Base-by-base conservation (phyloP, 2,888 invertebrate genomes). In the Acrobasis consociella region DNA sequence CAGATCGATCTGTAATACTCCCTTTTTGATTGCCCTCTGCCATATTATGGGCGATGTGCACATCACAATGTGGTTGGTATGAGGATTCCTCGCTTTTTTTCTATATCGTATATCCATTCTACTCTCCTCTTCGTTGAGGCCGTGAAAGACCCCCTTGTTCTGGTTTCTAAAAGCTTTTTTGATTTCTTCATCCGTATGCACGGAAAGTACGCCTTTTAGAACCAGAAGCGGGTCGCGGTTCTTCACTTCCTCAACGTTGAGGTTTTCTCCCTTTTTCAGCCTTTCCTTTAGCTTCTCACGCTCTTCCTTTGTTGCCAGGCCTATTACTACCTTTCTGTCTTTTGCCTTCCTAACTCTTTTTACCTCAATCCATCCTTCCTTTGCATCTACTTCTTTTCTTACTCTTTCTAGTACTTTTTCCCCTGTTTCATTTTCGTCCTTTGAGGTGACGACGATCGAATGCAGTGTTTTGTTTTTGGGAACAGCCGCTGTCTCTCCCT, bases 351-450 rank as follows among this genome's bases (percentile, higher is more conserved):
- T 10, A 2, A 53, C n/a, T 5, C 37, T 53, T n/a, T 53, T 37
- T 1, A 53, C 37, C 31, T 53, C n/a, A 2, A 53, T 37, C 22
- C 52, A 31, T 11, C 52, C 52, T 7, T 53, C 31, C 2, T 37
- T n/a, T 10, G 22, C 22, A 7, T 53, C n/a, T 5, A 31, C 13
- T 31, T 15, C 52, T 13, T 37, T 31, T 16, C 52, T 31, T 0
- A 53, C 13, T 13, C 52, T 53, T 11, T 53, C 52, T 37, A 53
- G 7, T 7, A 53, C 31, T 11, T 22, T n/a, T 53, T 53, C 52
- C 9, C 52, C 52, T 5, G 22, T 53, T n/a, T 53, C 52, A 1
- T 22, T 7, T 5, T 53, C 31, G 13, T 53, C 52, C 9, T 10
- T 22, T 1, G 37, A 22, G 3, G 52, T 53, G 11, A 53, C 22